These are phyloP conservation scores for Thomomys bottae DNA, from an alignment of 2,113 vertebrate species.

Conservation along the genomic window DNA sequence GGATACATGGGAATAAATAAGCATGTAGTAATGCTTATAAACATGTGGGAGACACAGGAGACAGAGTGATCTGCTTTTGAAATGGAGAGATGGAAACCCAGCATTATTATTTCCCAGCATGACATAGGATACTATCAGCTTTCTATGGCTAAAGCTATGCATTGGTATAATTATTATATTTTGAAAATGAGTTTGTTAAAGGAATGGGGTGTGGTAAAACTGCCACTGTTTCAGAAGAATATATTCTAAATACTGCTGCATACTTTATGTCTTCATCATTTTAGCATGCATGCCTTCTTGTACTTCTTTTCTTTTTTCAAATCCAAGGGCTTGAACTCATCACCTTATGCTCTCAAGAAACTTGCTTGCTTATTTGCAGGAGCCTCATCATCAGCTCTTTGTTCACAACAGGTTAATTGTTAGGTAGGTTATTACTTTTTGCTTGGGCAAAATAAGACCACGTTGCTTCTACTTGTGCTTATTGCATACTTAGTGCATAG, in stretches of 20 bases:
- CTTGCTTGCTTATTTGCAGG: too few relatives aligned
- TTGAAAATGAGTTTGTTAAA: neutral
- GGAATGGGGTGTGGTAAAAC: neutral
- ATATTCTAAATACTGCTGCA: neutral
- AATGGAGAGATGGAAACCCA: neutral
- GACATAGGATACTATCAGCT: neutral
- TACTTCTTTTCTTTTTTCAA: too few relatives aligned
- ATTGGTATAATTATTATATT: neutral
- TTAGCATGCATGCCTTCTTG: neutral
- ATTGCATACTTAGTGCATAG: too few relatives aligned
- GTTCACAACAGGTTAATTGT: too few relatives aligned
- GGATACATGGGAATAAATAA: slow-evolving; percentile 35
- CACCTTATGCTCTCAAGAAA: too few relatives aligned
- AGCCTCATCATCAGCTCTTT: too few relatives aligned
- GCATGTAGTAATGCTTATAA: neutral
- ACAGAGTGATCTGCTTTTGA: neutral
- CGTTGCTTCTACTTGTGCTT: too few relatives aligned
- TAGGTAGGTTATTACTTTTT: too few relatives aligned
- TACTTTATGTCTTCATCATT: neutral
- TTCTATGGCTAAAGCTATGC: neutral
- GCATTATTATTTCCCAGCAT: neutral
- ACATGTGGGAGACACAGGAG: neutral
- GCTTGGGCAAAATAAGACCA: too few relatives aligned
- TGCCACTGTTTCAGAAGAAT: neutral
- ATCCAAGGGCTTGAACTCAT: too few relatives aligned